Evolutionary conservation across 2,113 vertebrate genomes (phyloP), one percentile per base, ranked within the genome.

Genomic region (Rostratula benghalensis): DNA sequence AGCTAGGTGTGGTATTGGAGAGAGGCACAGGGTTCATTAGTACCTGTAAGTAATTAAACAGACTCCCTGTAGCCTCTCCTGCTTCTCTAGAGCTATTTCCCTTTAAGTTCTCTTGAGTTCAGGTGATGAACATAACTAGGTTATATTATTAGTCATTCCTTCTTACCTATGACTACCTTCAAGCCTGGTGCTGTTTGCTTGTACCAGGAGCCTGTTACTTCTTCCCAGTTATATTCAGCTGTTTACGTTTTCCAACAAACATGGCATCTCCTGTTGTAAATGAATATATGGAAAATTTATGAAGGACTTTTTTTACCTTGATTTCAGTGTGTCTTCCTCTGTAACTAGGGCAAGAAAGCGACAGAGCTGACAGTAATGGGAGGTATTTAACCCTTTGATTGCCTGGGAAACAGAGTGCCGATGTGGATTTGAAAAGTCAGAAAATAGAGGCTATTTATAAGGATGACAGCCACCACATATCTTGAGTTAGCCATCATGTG

Each of bases 241-340:
- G 1, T n/a, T 78, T 13, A 19, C 20, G 25, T 87, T 94, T 74
- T 56, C 46, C 67, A 37, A 17, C 33, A 64, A 56, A 50, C 9
- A 5, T 1, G 1, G 6, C 54, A 9, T 76, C 11, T 79, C 0
- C 0, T 79, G 35, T 85, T 65, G 33, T 5, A 75, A 78, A 71
- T 30, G 19, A 82, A 27, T 67, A 5, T 10, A 13, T 22, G 20
- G 28, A 67, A 84, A 50, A 71, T 64, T 69, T 3, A 6, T 12
- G 18, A 87, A 84, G 57, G 57, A 50, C 7, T 89, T 87, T 48
- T 87, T 48, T 19, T 6, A 11, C 39, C 13, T 71, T 10, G 7
- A 21, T 84, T 93, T 35, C 25, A 64, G 10, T 91, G 89, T 17
- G 4, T 81, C 20, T 67, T 89, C 14, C 18, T 35, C 21, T 84